phyloP scores from a whole-genome alignment of 2,888 invertebrate species.

The Lithosia quadra region DNA sequence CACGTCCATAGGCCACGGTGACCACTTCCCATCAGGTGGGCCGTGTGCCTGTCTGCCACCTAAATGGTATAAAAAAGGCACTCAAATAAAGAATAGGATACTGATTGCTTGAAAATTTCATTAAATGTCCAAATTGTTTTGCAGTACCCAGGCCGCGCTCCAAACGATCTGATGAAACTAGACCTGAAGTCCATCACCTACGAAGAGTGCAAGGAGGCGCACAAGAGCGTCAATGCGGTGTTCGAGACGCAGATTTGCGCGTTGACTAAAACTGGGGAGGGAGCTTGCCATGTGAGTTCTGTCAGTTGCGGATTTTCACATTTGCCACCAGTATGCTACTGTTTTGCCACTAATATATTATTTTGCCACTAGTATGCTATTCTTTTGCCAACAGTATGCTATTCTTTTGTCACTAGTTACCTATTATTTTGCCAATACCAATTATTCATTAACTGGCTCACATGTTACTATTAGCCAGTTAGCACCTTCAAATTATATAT shows the following conservation, averaged over 20 bases:
- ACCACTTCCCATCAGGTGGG: no score
- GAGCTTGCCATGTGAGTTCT: slow-evolving; percentile 82
- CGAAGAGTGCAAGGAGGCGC: slow-evolving; percentile 82
- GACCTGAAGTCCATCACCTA: slow-evolving; percentile 82
- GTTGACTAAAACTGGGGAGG: slow-evolving; percentile 80
- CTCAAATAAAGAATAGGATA: no score
- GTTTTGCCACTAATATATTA: no score
- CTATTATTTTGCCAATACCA: no score
- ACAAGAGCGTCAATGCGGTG: slow-evolving; percentile 77
- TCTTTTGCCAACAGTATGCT: not conserved
- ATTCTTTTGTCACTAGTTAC: no score
- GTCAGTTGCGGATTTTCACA: not conserved
- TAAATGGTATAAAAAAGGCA: no score
- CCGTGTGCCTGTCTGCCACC: no score
- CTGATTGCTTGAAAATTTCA: not conserved
- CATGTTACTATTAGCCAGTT: no score
- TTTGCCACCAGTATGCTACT: not conserved
- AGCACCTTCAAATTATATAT: no score
- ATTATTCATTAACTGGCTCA: no score
- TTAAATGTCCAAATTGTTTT: not conserved
- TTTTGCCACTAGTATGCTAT: no score
- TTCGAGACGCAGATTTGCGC: slow-evolving; percentile 87
- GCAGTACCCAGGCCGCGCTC: slow-evolving; percentile 77
- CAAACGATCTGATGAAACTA: slow-evolving; percentile 83
- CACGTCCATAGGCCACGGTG: no score